A percentile compares a stretch with the other conserved stretches of the same genome.
These are phyloP conservation scores for Heteromurus nitidus DNA, from an alignment of 2,888 invertebrate genomes.

Conservation along the genomic window DNA sequence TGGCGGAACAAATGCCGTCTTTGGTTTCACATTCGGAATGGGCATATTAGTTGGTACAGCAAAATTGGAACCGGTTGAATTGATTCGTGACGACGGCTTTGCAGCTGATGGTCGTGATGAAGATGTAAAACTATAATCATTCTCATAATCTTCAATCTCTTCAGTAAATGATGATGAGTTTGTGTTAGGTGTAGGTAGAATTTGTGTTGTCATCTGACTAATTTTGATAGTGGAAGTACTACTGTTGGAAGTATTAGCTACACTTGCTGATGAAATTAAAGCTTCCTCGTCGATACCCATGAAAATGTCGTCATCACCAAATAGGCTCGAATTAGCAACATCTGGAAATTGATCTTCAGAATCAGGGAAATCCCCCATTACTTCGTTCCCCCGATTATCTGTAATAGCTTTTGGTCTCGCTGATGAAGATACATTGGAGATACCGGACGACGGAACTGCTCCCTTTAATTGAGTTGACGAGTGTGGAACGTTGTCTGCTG, in stretches of 20 bases:
- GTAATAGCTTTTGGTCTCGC: too few relatives aligned
- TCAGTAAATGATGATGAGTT: not conserved
- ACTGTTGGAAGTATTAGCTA: conserved; percentile 6
- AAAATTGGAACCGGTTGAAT: not conserved
- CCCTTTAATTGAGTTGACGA: not conserved
- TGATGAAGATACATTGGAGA: too few relatives aligned
- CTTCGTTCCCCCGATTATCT: not conserved
- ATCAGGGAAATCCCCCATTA: conserved; percentile 34
- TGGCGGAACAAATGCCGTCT: conserved; percentile 16
- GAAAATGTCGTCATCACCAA: conserved; percentile 68
- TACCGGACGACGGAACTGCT: too few relatives aligned
- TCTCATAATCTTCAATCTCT: conserved; percentile 21
- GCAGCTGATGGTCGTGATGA: not conserved
- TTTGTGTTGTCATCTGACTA: conserved; percentile 22
- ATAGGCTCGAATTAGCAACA: conserved; percentile 28
- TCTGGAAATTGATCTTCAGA: conserved; percentile 50
- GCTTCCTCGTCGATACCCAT: conserved; percentile 71
- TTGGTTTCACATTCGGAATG: too few relatives aligned
- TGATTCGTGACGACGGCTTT: not conserved
- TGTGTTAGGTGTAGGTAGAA: too few relatives aligned
- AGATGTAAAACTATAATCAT: conserved; percentile 21
- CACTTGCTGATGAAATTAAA: conserved; percentile 16
- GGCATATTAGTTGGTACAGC: too few relatives aligned
- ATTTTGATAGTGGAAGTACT: not conserved
- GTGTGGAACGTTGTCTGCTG: not conserved